These are phyloP conservation scores for Miltochrista miniata DNA, from an alignment of 2,888 invertebrate genomes.

Conservation along the genomic window DNA sequence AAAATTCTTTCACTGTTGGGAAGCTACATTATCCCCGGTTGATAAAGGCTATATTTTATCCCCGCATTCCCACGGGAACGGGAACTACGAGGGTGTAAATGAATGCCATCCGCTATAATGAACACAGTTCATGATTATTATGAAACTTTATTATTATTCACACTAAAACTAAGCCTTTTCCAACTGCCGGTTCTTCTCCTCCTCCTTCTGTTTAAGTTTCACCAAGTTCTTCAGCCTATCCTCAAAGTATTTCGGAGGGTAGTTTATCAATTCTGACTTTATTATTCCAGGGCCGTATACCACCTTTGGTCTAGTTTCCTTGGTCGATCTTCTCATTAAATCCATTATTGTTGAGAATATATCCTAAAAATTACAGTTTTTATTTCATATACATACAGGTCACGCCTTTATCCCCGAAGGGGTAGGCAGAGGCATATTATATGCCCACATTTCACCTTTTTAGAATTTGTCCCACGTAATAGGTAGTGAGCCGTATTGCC, in stretches of 20 bases:
- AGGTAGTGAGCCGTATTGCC: too few relatives aligned
- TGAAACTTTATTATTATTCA: background rate
- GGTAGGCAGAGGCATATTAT: too few relatives aligned
- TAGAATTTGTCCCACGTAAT: too few relatives aligned
- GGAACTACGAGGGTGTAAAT: too few relatives aligned
- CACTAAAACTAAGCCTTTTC: background rate
- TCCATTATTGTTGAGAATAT: background rate
- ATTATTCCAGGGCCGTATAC: constrained; percentile 50
- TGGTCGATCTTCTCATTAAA: background rate
- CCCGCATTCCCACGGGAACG: too few relatives aligned
- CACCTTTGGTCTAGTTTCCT: constrained; percentile 23
- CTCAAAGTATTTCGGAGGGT: constrained; percentile 34
- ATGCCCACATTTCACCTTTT: too few relatives aligned
- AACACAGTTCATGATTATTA: background rate
- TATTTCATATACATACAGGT: background rate
- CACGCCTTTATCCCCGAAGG: background rate
- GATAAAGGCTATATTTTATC: too few relatives aligned
- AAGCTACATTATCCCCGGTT: too few relatives aligned
- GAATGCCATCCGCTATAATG: too few relatives aligned
- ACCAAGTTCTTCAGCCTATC: constrained; percentile 44
- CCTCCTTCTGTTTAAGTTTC: background rate
- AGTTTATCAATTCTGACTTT: constrained; percentile 39
- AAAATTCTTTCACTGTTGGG: too few relatives aligned
- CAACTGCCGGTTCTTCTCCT: background rate
- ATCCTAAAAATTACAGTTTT: background rate